Percentiles rank a stretch among this genome's conserved stretches.
phyloP scores from a whole-genome alignment of 2,113 vertebrate genomes.

The Microcebus murinus region DNA sequence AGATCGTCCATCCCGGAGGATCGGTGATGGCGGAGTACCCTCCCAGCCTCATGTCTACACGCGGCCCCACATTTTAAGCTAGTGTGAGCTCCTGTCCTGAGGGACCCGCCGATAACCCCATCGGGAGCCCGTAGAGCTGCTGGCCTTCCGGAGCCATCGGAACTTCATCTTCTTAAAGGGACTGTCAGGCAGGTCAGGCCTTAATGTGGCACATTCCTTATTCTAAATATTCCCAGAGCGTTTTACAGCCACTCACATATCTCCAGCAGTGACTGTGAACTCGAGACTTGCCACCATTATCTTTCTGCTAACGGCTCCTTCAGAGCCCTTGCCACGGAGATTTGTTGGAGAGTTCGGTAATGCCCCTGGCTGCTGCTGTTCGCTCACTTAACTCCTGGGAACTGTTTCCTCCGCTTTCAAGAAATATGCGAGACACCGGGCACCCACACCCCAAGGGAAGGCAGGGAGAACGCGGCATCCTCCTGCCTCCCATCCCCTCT shows the following conservation, averaged over 20 bases:
- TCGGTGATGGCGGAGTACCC: accelerated
- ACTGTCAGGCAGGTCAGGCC: neutral
- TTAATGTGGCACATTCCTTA: neutral
- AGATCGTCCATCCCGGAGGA: neutral
- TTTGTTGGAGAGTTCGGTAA: too few relatives aligned
- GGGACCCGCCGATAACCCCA: neutral
- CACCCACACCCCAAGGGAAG: accelerated
- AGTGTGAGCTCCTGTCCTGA: neutral
- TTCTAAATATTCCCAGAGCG: neutral
- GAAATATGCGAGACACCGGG: neutral
- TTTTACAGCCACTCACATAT: neutral
- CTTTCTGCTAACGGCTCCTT: neutral
- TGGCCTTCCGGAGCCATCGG: neutral
- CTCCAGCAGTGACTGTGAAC: neutral
- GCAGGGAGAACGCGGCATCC: accelerated
- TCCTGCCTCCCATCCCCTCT: accelerated
- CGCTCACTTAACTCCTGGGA: accelerated
- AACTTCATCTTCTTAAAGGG: neutral
- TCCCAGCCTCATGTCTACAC: accelerated
- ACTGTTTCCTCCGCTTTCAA: neutral
- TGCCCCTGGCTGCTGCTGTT: accelerated
- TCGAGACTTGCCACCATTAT: neutral
- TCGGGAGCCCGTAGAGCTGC: neutral
- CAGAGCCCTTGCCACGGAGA: neutral
- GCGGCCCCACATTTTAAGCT: accelerated